A percentile compares a stretch with the other conserved stretches of the same genome.
phyloP scores from a whole-genome alignment of 1,140 invertebrate genomes.

The Drosophila pallidifrons region DNA sequence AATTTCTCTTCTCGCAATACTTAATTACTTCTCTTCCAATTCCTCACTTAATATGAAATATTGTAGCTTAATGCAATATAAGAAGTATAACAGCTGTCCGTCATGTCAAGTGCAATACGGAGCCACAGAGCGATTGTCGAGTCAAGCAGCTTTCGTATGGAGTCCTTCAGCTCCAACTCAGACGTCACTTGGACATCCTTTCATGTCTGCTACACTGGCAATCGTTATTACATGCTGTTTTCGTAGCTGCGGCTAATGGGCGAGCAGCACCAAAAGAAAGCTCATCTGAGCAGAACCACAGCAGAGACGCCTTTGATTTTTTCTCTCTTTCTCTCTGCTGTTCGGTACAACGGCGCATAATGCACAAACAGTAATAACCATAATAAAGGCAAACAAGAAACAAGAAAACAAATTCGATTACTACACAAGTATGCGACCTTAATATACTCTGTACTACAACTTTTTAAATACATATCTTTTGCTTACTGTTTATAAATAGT shows the following conservation, averaged over 20 bases:
- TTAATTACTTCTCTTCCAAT: background rate
- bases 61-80: background rate
- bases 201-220: constrained; percentile 26
- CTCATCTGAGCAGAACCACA: constrained; percentile 37
- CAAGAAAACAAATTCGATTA: background rate
- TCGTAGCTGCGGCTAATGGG: constrained; percentile 18
- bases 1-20: no score
- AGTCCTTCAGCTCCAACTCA: constrained; percentile 11
- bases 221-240: constrained; percentile 22
- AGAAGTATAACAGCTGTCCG: background rate
- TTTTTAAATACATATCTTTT: background rate
- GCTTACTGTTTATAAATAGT: background rate
- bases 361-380: constrained; percentile 44
- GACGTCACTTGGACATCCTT: constrained; percentile 6
- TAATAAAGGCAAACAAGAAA: constrained; percentile 16
- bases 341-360: constrained; percentile 39
- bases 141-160: constrained; percentile 17
- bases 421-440: background rate
- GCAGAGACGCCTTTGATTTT: constrained; percentile 38
- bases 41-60: background rate
- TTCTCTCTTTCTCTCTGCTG: constrained; percentile 21
- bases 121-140: background rate
- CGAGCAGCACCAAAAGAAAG: background rate
- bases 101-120: constrained; percentile 6
- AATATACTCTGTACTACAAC: background rate